Evolutionary conservation across 35 echinoderm and acorn worm species (phyloP).

Genomic region (Lytechinus pictus): DNA sequence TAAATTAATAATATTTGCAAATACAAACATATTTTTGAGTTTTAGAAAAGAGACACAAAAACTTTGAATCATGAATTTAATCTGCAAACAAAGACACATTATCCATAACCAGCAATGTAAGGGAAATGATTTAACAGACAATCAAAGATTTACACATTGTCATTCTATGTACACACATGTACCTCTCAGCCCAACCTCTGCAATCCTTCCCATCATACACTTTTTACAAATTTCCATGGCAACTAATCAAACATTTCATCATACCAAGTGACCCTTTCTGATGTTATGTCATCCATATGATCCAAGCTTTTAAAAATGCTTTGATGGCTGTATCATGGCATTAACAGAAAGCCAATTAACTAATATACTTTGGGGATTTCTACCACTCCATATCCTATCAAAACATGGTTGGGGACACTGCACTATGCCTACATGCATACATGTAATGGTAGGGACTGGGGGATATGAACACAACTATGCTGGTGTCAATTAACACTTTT

Average conservation of each 20-base stretch:
- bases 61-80: too few species aligned
- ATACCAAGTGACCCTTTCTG: neutral
- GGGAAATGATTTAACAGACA: neutral
- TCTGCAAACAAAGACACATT: too few species aligned
- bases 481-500: neutral
- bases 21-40: too few species aligned
- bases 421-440: neutral
- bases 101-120: neutral
- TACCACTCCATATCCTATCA: neutral
- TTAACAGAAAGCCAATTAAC: slow-evolving; percentile 18
- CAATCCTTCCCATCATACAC: neutral
- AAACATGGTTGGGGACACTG: neutral
- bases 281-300: neutral
- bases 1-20: too few species aligned
- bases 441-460: neutral
- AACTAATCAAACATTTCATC: slow-evolving; percentile 4
- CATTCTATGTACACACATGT: too few species aligned
- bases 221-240: neutral
- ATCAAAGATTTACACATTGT: neutral
- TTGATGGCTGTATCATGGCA: neutral
- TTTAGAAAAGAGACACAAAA: too few species aligned
- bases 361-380: neutral
- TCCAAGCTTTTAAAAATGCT: neutral
- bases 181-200: too few species aligned
- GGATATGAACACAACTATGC: neutral